Base-by-base conservation (phyloP, 1,140 invertebrate genomes). In the Atta texana region DNA sequence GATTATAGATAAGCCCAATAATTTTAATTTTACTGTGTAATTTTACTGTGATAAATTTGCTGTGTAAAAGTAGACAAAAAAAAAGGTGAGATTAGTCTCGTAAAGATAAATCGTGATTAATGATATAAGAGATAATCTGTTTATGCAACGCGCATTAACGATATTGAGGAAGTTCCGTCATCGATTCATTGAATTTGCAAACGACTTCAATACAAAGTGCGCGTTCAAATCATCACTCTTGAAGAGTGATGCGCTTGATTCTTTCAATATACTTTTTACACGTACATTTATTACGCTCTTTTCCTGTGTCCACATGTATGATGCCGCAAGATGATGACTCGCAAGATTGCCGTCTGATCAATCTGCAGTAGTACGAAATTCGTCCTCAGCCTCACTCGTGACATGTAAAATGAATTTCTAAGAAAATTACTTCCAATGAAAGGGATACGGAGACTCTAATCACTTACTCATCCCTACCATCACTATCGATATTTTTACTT, bases 401-500 rank as follows among this genome's bases (percentile, higher is more conserved):
- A 59, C 18, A 34, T 18, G 68, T n/a, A 59, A 59, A 82, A 61
- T n/a, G 5, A 61, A 59, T 14, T 74, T 51, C 55, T 61, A 34
- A 74, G 44, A 75, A 63, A 84, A 63, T 81, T 61, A 75, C 39
- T 84, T 51, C 0, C 69, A 74, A 55, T 78, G 76, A 44, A 44
- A 44, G 39, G 39, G 39, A 10, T 12, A 66, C 28, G 59, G 59
- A 5, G 66, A 71, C 66, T 71, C 51, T 71, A 71, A 81, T 81
- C 78, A 68, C 64, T 71, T 39, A n/a, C n/a, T 14, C 53, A 81
- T 81, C 66, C n/a, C n/a, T n/a, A n/a, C n/a, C 78, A 81, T 71
- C 64, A 71, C 51, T 71, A 81, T 81, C 66, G 51, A 61, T 71
- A 81, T 71, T 81, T 81, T 81, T 81, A 81, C 21, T 12, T 57